Base-by-base conservation (phyloP, 1,140 invertebrate genomes). In the Drosophila leontia region DNA sequence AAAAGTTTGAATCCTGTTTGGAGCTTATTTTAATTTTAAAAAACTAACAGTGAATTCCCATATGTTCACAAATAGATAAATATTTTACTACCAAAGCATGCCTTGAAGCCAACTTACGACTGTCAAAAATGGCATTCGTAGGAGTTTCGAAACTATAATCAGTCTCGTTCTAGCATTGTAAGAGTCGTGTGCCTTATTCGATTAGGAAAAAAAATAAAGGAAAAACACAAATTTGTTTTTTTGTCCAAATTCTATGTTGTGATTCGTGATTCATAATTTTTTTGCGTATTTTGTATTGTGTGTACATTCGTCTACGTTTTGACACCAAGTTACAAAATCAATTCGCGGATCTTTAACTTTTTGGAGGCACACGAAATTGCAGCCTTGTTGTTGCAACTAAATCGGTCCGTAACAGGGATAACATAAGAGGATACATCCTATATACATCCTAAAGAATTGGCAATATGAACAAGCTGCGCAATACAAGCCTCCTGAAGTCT, bases 401-500 rank as follows among this genome's bases (percentile, higher is more conserved):
- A 70, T 70, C 23, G 39, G 37, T 53, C 23, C 6, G 15, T 13
- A 19, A 11, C 59, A 50, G 29, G 29, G 17, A 34, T 26, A 32
- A 37, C 9, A 35, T 9, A 23, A n/a, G n/a, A n/a, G n/a, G n/a
- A n/a, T n/a, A n/a, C n/a, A n/a, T n/a, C n/a, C n/a, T 39, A 62
- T 19, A 47, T 23, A 13, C 11, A 1, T 23, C 11, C 11, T 17
- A 1, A 35, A n/a, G 0, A 23, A 34, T 7, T 39, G 12, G 29
- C 35, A 19, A 42, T 1, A 77, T 77, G 75, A 77, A 60, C 35
- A 67, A 59, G 6, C 5, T 77, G 37, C 55, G 41, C 4, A 32
- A 51, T 9, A 1, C 7, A 6, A 34, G 44, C 3, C 57, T 64
- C 4, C 8, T 78, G n/a, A 51, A 50, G 23, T 39, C 45, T 0